A percentile compares a stretch with the other conserved stretches of the same genome.
phyloP scores from a whole-genome alignment of 2,797 vertebrate species.

The Hybognathus amarus region DNA sequence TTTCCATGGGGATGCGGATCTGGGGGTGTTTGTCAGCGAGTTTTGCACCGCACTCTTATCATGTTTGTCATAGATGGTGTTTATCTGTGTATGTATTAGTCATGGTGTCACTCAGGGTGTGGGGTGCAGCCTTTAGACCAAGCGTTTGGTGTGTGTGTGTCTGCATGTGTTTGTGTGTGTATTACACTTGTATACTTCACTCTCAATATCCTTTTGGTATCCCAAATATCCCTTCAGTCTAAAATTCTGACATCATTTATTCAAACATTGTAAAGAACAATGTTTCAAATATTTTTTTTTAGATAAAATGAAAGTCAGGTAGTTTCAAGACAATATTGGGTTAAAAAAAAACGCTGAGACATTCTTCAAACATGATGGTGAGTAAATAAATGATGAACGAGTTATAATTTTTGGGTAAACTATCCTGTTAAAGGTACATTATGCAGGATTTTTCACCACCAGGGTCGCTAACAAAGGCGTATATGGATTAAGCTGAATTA shows the following conservation, averaged over 20 bases:
- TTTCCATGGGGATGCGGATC: constrained; percentile 64
- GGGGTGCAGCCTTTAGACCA: neutral
- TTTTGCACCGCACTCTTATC: constrained; percentile 62
- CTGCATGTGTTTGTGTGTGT: neutral
- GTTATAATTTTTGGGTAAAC: neutral
- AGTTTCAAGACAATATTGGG: neutral
- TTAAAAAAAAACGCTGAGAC: neutral
- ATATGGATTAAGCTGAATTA: too few relatives aligned
- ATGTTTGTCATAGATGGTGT: constrained; percentile 74
- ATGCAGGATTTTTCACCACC: too few relatives aligned
- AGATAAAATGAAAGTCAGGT: neutral
- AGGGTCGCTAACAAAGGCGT: too few relatives aligned
- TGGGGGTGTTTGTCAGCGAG: constrained; percentile 45
- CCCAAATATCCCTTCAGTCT: neutral
- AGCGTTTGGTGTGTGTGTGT: neutral
- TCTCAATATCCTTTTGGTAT: neutral
- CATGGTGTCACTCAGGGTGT: constrained; percentile 70
- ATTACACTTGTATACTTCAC: neutral
- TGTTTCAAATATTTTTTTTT: neutral
- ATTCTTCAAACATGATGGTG: neutral
- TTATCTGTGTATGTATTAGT: constrained; percentile 73
- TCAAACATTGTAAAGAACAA: neutral
- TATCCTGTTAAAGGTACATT: neutral
- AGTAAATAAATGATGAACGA: neutral
- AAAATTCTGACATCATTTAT: neutral